Evolutionary conservation across 2,888 invertebrate species (phyloP), one percentile per base, ranked within the genome.

Genomic region (Syritta pipiens): DNA sequence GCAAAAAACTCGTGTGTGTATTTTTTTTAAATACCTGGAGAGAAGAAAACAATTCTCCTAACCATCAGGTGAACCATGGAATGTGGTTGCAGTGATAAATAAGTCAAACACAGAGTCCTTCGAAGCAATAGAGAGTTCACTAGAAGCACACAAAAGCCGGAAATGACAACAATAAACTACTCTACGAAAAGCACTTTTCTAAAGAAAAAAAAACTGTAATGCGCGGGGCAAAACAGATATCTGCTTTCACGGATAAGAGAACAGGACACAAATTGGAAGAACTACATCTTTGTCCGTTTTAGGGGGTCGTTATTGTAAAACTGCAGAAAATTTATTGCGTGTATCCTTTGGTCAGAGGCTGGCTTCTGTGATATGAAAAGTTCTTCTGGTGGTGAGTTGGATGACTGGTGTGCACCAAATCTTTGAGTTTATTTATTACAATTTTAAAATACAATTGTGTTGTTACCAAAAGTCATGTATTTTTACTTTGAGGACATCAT

Each of bases 61-160:
- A 51, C 42, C 44, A 17, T 53, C 26, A 67, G 35, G 46, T 67
- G 55, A 42, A 35, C 46, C 55, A 67, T 67, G 55, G 20, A 53
- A 40, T 51, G 2, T 19, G 6, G 2, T 28, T 10, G 42, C 22
- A 7, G 40, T 22, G 22, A 53, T 65, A 65, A 65, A 46, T 44
- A 67, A 67, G 55, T 35, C 46, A 55, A 67, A 55, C 24, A 46
- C 46, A 67, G 53, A 44, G 42, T 10, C 12, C 17, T 12, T 20
- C 9, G 26, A 10, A 26, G 35, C 26, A 46, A 46, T 46, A 17
- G 57, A 19, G 37, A 17, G 17, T 7, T 26, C 7, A 4, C 26
- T 24, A 51, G 28, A 46, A 26, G 35, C 24, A 44, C 44, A 35
- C 44, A 35, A 35, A 55, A 44, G 19, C 10, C 51, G 44, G 44